Evolutionary conservation across 2,113 vertebrate genomes (phyloP), one percentile per base, ranked within the genome.

Genomic region (Tetrao urogallus): DNA sequence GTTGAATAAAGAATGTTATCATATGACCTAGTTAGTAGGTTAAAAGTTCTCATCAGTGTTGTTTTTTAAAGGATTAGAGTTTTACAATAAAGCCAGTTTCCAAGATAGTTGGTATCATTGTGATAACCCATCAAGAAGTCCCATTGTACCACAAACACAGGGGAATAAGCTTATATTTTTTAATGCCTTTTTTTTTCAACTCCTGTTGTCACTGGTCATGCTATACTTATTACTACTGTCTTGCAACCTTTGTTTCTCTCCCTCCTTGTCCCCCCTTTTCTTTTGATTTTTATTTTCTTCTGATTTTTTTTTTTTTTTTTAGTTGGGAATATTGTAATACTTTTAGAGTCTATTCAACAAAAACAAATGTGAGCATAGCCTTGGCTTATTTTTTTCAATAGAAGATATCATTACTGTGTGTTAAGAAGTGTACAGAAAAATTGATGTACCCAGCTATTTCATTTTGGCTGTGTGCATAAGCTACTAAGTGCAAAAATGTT

Each of bases 21-120:
- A 30, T 2, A 1, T 85, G 30, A 20, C 18, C 76, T 48, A 72
- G 43, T 79, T 48, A 72, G 43, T 21, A 90, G 58, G 76, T 80
- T 88, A 88, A 80, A 93, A 11, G 58, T 70, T 16, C 22, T n/a
- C 86, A 20, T 70, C 42, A 63, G 21, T 11, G 11, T 17, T 77
- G 56, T 88, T 90, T 92, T 86, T 64, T 71, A 45, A 90, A 86
- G 15, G 30, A 56, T 48, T 42, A 45, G 66, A 27, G 13, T 54
- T 91, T 87, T 70, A 88, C 45, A 88, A 22, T 45, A 19, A 36
- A 58, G 73, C 8, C 65, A 54, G 9, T 92, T 83, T 90, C 65
- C 80, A 77, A 32, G 32, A 50, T 32, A 17, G 50, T 74, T 64
- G 42, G 42, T 32, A 38, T 86, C 7, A 7, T 32, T 92, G 28